Evolutionary conservation across 30 jellyfish, hydroid and myxozoan species (phyloP).

Genomic region (Aurelia coerulea): DNA sequence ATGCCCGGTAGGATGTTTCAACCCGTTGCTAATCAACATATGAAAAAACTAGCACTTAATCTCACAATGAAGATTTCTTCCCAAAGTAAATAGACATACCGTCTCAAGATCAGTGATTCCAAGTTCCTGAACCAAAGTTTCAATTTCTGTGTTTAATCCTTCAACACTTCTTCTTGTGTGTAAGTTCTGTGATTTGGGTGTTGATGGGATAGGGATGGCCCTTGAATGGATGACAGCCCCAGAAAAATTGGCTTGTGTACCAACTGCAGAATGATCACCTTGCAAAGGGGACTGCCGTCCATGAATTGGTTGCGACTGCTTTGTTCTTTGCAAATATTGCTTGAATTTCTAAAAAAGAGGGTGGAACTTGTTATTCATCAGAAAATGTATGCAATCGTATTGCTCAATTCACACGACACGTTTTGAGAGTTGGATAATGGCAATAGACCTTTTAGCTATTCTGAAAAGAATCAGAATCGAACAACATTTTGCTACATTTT

Average conservation of each 20-base stretch:
- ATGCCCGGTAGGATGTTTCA: too few relatives aligned
- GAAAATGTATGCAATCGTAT: too few relatives aligned
- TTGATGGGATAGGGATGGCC: slow-evolving; percentile 92
- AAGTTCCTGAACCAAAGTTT: slow-evolving; percentile 84
- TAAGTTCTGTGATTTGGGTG: slow-evolving; percentile 83
- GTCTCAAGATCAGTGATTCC: slow-evolving; percentile 65
- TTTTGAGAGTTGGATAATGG: too few relatives aligned
- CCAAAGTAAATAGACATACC: slow-evolving; percentile 30
- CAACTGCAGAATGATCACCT: slow-evolving; percentile 96
- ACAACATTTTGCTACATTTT: too few relatives aligned
- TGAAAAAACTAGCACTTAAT: too few relatives aligned
- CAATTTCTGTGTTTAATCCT: slow-evolving; percentile 95
- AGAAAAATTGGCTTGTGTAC: slow-evolving; percentile 63
- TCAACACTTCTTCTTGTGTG: slow-evolving; percentile 98
- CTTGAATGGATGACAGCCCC: slow-evolving; percentile 74
- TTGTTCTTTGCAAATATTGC: slow-evolving; percentile 86
- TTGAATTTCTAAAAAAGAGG: slow-evolving; percentile 74
- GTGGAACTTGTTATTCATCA: too few relatives aligned
- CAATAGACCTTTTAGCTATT: too few relatives aligned
- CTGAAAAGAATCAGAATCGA: too few relatives aligned
- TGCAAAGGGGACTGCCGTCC: slow-evolving; percentile 98
- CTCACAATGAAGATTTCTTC: too few relatives aligned
- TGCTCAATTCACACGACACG: too few relatives aligned
- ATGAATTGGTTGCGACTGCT: slow-evolving; percentile 86
- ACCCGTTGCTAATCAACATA: too few relatives aligned